Base-by-base conservation (phyloP, 2,888 invertebrate species). In the Desoria tigrina region DNA sequence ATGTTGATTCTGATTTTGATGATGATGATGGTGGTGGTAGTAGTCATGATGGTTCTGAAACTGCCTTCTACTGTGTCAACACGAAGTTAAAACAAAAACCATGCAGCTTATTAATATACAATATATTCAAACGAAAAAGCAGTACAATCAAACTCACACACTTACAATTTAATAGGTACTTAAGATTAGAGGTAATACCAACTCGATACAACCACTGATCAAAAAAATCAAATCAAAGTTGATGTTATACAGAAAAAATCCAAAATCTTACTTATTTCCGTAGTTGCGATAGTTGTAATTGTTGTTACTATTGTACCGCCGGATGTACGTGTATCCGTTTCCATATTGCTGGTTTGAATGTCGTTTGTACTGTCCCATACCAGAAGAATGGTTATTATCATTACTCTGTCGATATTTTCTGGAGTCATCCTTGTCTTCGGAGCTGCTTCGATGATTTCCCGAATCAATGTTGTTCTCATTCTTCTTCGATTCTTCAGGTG, bases 21-120 rank as follows among this genome's bases (percentile, higher is more conserved):
- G 66, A 51, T 57, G 23, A 45, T 71, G 65, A 42, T 69, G 37
- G 60, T 71, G 65, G 37, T 66, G 66, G 45, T 57, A 27, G 51
- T 71, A 65, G 23, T 68, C 68, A 45, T 74, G 45, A 21, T 70
- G 63, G 42, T 69, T 61, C 32, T 65, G 65, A 54, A 56, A 66
- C 28, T 69, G 66, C 42, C 66, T 66, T 45, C 54, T 56, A 37
- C 37, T 42, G 39, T 39, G 60, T 23, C 26, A 42, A 49, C 32
- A 32, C 6, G 32, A 32, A 32, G 32, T 32, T 32, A 55, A 39
- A 39, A 60, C 53, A 42, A 54, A 42, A 32, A 32, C 32, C 32
- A 32, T 32, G 32, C 32, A n/a, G n/a, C n/a, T n/a, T n/a, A n/a
- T n/a, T n/a, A 26, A 65, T 7, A 62, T 42, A 39, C 58, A 63